phyloP scores from a whole-genome alignment of 2,888 invertebrate species.

The Anagyrus pseudococci region DNA sequence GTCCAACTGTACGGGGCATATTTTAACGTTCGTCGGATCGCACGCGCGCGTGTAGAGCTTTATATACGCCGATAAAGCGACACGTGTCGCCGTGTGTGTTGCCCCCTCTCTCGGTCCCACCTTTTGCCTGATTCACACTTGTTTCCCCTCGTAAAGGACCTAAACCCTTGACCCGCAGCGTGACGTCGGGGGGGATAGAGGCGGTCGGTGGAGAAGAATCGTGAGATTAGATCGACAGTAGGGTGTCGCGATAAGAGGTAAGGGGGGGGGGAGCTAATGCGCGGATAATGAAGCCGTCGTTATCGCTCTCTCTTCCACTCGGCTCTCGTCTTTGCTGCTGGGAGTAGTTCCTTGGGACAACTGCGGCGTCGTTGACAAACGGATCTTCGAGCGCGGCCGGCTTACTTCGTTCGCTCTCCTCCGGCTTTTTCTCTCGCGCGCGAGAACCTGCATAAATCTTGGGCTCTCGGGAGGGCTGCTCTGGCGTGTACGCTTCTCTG shows the following conservation, averaged over 20 bases:
- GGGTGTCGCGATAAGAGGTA: not conserved
- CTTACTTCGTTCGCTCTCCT: no score
- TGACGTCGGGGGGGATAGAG: not conserved
- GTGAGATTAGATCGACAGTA: not conserved
- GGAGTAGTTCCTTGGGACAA: not conserved
- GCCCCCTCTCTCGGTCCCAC: not conserved
- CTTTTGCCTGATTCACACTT: not conserved
- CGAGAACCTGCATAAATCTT: conserved; percentile 8
- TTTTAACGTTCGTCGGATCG: no score
- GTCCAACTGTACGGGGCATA: no score
- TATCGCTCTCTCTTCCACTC: conserved; percentile 7
- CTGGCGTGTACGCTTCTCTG: no score
- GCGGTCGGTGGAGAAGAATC: not conserved
- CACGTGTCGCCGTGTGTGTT: conserved; percentile 9
- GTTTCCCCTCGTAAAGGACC: not conserved
- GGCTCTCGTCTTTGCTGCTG: not conserved
- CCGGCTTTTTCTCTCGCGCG: no score
- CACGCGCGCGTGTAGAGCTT: not conserved
- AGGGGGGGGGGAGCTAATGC: no score
- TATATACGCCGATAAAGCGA: conserved; percentile 3
- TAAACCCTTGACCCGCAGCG: not conserved
- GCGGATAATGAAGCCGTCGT: conserved; percentile 43
- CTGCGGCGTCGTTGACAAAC: no score
- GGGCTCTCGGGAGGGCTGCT: not conserved
- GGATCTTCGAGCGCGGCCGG: no score